Percentiles rank a stretch among this genome's conserved stretches.
Evolutionary conservation across 2,113 vertebrate genomes (phyloP).

Genomic region (Periophthalmodon schlosseri): DNA sequence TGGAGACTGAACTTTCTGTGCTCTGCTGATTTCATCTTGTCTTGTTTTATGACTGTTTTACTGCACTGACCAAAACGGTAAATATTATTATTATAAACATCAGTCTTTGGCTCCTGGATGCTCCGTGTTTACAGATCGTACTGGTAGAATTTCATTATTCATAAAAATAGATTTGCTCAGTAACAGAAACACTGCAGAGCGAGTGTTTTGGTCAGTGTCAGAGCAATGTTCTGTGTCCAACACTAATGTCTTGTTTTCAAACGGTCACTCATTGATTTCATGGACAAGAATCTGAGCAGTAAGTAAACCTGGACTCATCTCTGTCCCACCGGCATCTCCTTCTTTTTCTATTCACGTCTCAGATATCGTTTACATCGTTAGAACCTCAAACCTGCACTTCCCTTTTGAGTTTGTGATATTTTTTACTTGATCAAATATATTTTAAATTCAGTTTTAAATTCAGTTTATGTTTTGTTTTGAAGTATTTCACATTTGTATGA

Average conservation of each 20-base stretch:
- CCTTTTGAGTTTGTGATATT: constrained; percentile 45
- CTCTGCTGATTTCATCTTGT: constrained; percentile 67
- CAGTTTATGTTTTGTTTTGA: constrained; percentile 49
- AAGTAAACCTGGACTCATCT: constrained; percentile 76
- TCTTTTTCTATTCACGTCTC: constrained; percentile 59
- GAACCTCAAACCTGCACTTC: constrained; percentile 56
- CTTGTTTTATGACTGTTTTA: constrained; percentile 73
- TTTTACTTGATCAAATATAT: constrained; percentile 32
- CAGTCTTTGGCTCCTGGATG: neutral
- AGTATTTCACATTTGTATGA: constrained; percentile 52
- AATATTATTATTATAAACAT: too few relatives aligned
- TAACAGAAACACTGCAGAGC: neutral
- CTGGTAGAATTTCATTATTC: neutral
- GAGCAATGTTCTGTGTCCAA: constrained; percentile 75
- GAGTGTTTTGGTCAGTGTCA: constrained; percentile 69
- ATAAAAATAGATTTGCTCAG: neutral
- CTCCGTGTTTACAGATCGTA: neutral
- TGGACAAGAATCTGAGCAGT: constrained; percentile 82
- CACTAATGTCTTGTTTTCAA: constrained; percentile 86
- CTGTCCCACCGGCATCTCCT: constrained; percentile 62
- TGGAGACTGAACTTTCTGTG: constrained; percentile 35
- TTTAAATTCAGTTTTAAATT: constrained; percentile 38
- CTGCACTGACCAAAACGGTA: constrained; percentile 70
- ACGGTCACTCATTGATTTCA: constrained; percentile 82
- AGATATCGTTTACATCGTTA: constrained; percentile 57